These are phyloP conservation scores for Tetrao urogallus DNA, from an alignment of 2,113 vertebrate genomes.

Conservation along the genomic window DNA sequence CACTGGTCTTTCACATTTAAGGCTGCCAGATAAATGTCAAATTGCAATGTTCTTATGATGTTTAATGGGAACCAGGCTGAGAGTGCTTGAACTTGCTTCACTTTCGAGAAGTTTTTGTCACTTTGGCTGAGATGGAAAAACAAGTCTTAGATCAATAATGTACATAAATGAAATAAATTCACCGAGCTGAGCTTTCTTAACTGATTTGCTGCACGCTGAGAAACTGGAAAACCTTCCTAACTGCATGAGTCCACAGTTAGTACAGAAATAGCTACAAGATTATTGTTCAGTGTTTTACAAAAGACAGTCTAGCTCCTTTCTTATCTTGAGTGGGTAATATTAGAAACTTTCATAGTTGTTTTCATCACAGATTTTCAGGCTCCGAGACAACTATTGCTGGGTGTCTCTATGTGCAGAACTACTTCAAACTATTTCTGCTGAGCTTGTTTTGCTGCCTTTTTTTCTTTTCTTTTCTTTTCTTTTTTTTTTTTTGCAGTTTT, in stretches of 20 bases:
- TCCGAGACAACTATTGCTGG: neutral
- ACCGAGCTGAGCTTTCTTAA: neutral
- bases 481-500: neutral
- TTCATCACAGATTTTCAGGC: slow-evolving; percentile 1
- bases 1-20: slow-evolving; percentile 58
- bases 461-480: too few species aligned
- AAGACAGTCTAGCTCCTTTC: neutral
- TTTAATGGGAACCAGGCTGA: slow-evolving; percentile 41
- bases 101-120: slow-evolving; percentile 64
- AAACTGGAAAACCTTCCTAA: neutral
- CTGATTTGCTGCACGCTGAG: neutral
- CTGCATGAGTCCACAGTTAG: neutral
- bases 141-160: slow-evolving; percentile 59
- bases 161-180: slow-evolving; percentile 42
- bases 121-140: slow-evolving; percentile 36
- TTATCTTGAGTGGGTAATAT: neutral
- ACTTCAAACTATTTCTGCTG: neutral
- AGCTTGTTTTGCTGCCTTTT: neutral
- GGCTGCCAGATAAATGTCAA: slow-evolving; percentile 65
- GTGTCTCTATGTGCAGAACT: neutral
- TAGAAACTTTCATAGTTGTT: neutral
- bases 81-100: slow-evolving; percentile 38
- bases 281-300: neutral
- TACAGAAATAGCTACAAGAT: slow-evolving; percentile 6
- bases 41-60: neutral